Conservation (phyloP, 2,113 vertebrate species). For the Pachypanchax playfairii region DNA sequence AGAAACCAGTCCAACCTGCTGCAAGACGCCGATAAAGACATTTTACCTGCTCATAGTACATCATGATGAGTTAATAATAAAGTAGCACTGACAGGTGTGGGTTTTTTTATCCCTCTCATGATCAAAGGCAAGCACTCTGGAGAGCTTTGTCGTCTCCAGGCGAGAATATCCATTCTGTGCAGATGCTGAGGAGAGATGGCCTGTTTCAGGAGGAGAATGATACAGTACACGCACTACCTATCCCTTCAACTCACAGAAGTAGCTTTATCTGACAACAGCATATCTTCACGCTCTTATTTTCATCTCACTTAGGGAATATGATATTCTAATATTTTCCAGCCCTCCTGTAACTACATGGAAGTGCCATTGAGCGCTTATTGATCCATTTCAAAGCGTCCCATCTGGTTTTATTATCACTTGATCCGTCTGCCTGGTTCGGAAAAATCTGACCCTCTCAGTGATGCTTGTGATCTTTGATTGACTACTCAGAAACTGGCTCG, state of each 20-base stretch:
- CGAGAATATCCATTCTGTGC: conserved; percentile 73
- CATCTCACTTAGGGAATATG: conserved; percentile 66
- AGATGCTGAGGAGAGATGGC: conserved; percentile 71
- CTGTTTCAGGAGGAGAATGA: conserved; percentile 65
- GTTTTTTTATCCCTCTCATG: conserved; percentile 60
- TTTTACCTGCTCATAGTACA: conserved; percentile 74
- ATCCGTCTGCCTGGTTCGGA: conserved; percentile 42
- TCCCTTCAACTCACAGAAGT: conserved; percentile 39
- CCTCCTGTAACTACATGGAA: conserved; percentile 33
- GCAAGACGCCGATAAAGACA: conserved; percentile 62
- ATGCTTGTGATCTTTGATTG: conserved; percentile 53
- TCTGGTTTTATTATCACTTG: conserved; percentile 68
- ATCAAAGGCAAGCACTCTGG: conserved; percentile 72
- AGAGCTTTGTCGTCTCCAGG: conserved; percentile 75
- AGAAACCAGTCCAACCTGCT: conserved; percentile 52
- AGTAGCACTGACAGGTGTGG: conserved; percentile 74
- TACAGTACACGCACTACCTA: conserved; percentile 49
- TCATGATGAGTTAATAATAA: conserved; percentile 80
- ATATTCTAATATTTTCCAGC: conserved; percentile 60
- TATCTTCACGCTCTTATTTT: conserved; percentile 63
- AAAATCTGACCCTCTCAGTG: conserved; percentile 39
- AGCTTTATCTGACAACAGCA: conserved; percentile 64
- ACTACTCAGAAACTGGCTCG: conserved; percentile 35
- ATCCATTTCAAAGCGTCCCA: conserved; percentile 45
- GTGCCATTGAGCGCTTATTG: conserved; percentile 55